Conservation (phyloP, 2,888 invertebrate genomes). For the Leucophenga maculata region DNA sequence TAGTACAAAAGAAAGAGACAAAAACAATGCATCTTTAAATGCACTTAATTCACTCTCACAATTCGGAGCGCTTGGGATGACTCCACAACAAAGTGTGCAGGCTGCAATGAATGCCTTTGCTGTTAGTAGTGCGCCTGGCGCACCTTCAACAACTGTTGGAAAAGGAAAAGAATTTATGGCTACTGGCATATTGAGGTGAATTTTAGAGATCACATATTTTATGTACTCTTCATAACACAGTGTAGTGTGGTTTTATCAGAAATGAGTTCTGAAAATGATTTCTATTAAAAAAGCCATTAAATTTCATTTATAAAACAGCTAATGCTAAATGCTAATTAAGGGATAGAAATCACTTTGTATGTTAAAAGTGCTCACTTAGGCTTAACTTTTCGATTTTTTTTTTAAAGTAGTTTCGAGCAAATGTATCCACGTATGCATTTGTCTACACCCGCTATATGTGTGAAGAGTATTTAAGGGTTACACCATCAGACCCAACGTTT, state of each 20-base stretch:
- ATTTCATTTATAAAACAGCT: too few relatives aligned
- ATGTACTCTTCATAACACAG: conserved; percentile 57
- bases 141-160: conserved; percentile 73
- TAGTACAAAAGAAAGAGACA: conserved; percentile 63
- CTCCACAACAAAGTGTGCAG: conserved; percentile 72
- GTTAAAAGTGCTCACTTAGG: conserved; percentile 84
- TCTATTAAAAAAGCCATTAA: too few relatives aligned
- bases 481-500: too few relatives aligned
- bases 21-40: conserved; percentile 71
- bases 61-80: conserved; percentile 70
- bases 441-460: too few relatives aligned
- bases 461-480: too few relatives aligned
- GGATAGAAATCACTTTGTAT: too few relatives aligned
- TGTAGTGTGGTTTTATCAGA: too few relatives aligned
- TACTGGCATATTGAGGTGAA: conserved; percentile 52
- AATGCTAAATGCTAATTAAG: too few relatives aligned
- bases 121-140: conserved; percentile 42
- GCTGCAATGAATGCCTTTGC: conserved; percentile 73
- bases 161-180: conserved; percentile 47
- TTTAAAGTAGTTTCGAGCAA: too few relatives aligned
- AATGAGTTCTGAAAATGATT: too few relatives aligned
- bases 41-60: conserved; percentile 71
- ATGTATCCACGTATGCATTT: too few relatives aligned
- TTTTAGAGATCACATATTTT: background rate
- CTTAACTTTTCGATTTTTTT: too few relatives aligned